Conservation (phyloP, 1,140 invertebrate genomes). For the Philopotamus ludificatus region DNA sequence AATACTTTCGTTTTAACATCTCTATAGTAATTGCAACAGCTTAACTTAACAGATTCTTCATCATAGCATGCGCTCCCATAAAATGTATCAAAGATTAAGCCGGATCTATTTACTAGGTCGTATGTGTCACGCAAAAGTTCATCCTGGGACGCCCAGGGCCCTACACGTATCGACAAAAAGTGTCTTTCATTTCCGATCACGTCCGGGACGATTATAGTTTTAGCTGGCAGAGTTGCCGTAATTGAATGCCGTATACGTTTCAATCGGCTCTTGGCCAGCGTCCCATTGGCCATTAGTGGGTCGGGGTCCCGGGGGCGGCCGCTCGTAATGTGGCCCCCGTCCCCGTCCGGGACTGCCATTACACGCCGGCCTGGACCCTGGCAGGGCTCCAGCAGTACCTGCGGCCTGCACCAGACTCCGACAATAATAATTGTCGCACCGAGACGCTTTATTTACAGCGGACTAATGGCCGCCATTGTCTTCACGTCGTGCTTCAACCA, state of each 20-base stretch:
- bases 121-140: no score
- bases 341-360: not conserved
- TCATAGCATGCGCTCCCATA: no score
- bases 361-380: not conserved
- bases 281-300: not conserved
- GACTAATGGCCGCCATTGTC: not conserved
- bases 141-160: no score
- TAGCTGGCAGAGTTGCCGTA: not conserved
- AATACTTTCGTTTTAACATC: no score
- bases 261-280: constrained; percentile 12
- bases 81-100: no score
- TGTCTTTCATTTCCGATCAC: not conserved
- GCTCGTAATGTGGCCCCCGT: not conserved
- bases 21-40: no score
- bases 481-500: no score
- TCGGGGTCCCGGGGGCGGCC: not conserved
- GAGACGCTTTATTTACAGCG: no score
- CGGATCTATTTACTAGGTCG: no score
- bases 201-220: constrained; percentile 1
- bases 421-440: no score
- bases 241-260: constrained; percentile 12
- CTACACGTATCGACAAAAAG: not conserved
- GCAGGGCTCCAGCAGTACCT: not conserved
- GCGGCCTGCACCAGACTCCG: no score
- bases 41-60: no score